A percentile compares a stretch with the other conserved stretches of the same genome.
Evolutionary conservation across 2,797 vertebrate genomes (phyloP).

Genomic region (Avahi laniger): DNA sequence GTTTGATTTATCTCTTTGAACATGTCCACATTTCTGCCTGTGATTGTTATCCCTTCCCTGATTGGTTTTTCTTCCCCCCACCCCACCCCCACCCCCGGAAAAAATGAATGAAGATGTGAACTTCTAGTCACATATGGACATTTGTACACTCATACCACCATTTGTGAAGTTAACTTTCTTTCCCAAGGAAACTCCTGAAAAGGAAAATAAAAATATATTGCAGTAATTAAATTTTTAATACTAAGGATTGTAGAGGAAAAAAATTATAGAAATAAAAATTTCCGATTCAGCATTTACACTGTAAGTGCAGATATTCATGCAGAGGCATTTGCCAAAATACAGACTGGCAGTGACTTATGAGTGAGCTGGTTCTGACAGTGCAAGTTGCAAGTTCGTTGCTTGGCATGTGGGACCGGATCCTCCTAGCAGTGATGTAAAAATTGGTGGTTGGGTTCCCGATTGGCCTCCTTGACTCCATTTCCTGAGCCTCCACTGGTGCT

Average conservation of each 20-base stretch:
- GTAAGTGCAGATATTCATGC: background rate
- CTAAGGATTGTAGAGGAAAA: background rate
- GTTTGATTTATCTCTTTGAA: constrained; percentile 53
- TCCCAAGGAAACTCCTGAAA: background rate
- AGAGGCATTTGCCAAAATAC: background rate
- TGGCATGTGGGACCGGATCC: background rate
- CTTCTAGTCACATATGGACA: background rate
- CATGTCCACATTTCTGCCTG: background rate
- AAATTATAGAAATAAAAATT: background rate
- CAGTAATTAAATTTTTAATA: background rate
- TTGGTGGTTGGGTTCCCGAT: background rate
- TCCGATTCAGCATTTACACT: background rate
- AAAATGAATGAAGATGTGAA: background rate
- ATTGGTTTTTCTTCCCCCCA: background rate
- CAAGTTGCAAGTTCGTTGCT: background rate
- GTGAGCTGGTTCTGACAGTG: background rate
- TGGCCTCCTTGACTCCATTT: background rate
- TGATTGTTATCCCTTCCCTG: background rate
- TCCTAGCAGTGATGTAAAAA: background rate
- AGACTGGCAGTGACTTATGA: background rate
- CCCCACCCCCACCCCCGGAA: too few species aligned
- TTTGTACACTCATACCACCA: background rate
- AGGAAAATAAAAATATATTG: background rate
- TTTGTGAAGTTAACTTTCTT: background rate
- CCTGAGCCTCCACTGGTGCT: background rate